Conservation (phyloP, 2,113 vertebrate genomes). For the Pseudopipra pipra region DNA sequence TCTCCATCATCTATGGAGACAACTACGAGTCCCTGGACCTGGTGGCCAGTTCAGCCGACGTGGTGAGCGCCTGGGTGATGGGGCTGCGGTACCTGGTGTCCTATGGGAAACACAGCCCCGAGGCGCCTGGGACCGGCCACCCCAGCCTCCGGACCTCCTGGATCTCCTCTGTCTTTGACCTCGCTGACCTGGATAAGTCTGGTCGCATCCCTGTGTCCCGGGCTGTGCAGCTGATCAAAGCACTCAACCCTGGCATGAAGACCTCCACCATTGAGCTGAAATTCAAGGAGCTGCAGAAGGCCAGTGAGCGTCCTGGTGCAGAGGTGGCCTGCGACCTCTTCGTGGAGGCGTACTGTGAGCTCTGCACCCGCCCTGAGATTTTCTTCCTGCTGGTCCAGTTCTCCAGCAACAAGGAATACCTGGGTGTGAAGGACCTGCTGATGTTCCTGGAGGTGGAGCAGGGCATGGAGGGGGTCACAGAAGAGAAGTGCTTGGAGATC, state of each 20-base stretch:
- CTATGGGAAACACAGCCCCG: constrained; percentile 84
- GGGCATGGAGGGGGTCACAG: constrained; percentile 87
- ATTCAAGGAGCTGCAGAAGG: constrained; percentile 91
- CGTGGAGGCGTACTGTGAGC: constrained; percentile 87
- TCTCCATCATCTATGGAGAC: constrained; percentile 93
- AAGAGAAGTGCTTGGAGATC: constrained; percentile 87
- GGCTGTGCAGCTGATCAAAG: constrained; percentile 88
- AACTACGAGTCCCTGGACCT: constrained; percentile 92
- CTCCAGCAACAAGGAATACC: constrained; percentile 92
- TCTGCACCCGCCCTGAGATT: constrained; percentile 91
- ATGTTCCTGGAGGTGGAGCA: constrained; percentile 91
- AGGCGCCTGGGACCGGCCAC: constrained; percentile 77
- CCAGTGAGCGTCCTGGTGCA: constrained; percentile 75
- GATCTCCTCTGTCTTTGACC: constrained; percentile 87
- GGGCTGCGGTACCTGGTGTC: constrained; percentile 89
- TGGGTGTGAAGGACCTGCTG: constrained; percentile 89
- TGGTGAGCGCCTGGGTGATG: constrained; percentile 94
- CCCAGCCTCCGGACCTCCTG: constrained; percentile 86
- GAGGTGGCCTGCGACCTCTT: constrained; percentile 85
- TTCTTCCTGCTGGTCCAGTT: constrained; percentile 92
- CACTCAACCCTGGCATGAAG: constrained; percentile 91
- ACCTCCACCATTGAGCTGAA: constrained; percentile 87
- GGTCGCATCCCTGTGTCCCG: constrained; percentile 82
- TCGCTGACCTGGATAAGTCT: constrained; percentile 82
- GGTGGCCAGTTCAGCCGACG: constrained; percentile 86